Evolutionary conservation across 2,797 vertebrate genomes (phyloP).

Genomic region (Amniataba percoides): DNA sequence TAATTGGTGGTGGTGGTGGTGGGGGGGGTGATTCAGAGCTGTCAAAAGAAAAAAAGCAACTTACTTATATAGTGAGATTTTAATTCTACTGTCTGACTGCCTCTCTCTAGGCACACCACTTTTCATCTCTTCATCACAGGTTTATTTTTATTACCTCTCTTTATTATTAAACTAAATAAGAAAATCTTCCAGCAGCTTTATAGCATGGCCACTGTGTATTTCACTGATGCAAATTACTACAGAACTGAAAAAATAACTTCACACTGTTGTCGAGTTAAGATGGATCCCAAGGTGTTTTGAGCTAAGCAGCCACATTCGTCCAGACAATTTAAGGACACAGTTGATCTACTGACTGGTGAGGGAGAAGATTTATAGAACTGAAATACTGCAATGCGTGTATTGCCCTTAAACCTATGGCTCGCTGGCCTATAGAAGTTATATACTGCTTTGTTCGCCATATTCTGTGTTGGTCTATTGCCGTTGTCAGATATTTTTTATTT

Average conservation of each 20-base stretch:
- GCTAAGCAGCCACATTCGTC: neutral
- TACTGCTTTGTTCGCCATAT: too few relatives aligned
- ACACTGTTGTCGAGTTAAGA: neutral
- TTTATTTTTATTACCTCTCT: neutral
- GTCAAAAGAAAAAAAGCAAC: slow-evolving; percentile 39
- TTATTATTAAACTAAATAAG: neutral
- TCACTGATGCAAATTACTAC: slow-evolving; percentile 37
- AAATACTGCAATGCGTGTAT: neutral
- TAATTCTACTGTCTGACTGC: slow-evolving; percentile 46
- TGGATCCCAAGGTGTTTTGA: neutral
- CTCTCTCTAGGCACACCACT: slow-evolving; percentile 46
- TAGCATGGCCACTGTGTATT: slow-evolving; percentile 22
- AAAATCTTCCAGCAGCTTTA: neutral
- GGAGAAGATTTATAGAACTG: neutral
- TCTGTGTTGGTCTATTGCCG: too few relatives aligned
- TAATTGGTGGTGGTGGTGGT: slow-evolving; percentile 41
- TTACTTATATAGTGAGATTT: slow-evolving; percentile 61
- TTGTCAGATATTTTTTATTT: too few relatives aligned
- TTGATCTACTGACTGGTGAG: neutral
- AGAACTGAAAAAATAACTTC: slow-evolving; percentile 8
- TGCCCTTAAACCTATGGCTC: neutral
- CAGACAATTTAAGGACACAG: neutral
- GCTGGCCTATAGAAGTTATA: neutral
- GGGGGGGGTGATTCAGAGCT: slow-evolving; percentile 40
- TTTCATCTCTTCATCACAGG: slow-evolving; percentile 44